phyloP scores from a whole-genome alignment of 2,113 vertebrate genomes.

The Coptodon rendalli region DNA sequence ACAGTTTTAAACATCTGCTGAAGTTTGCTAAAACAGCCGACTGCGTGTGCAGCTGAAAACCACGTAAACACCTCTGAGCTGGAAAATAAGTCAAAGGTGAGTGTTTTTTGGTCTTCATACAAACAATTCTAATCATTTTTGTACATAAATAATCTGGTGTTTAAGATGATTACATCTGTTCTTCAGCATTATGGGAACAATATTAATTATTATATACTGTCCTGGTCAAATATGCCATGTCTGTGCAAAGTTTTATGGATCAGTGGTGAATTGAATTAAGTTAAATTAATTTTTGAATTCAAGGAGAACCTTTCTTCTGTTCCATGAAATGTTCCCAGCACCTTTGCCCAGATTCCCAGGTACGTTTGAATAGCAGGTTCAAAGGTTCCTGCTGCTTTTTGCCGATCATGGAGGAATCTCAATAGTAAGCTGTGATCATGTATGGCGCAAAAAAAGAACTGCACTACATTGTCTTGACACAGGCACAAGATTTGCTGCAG shows the following conservation, averaged over 20 bases:
- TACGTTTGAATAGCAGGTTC: background rate
- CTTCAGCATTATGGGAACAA: fast-evolving
- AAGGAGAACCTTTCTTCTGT: no score
- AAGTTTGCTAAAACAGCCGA: background rate
- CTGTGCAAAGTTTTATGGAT: background rate
- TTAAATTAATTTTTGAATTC: background rate
- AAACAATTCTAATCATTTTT: background rate
- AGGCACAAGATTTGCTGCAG: background rate
- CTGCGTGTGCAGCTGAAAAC: background rate
- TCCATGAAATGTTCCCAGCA: background rate
- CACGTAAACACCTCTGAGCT: background rate
- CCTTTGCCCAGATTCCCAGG: fast-evolving
- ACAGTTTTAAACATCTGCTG: background rate
- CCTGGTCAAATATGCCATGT: background rate
- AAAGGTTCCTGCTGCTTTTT: background rate
- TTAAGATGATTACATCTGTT: background rate
- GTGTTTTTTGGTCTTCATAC: fast-evolving
- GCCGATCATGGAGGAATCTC: background rate
- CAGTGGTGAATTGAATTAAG: fast-evolving
- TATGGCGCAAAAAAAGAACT: fast-evolving
- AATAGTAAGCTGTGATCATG: fast-evolving
- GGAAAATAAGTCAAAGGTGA: background rate
- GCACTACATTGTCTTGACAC: background rate
- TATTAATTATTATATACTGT: background rate
- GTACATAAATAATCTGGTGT: background rate